Conservation (phyloP, 2,113 vertebrate species). For the Plectropomus leopardus region DNA sequence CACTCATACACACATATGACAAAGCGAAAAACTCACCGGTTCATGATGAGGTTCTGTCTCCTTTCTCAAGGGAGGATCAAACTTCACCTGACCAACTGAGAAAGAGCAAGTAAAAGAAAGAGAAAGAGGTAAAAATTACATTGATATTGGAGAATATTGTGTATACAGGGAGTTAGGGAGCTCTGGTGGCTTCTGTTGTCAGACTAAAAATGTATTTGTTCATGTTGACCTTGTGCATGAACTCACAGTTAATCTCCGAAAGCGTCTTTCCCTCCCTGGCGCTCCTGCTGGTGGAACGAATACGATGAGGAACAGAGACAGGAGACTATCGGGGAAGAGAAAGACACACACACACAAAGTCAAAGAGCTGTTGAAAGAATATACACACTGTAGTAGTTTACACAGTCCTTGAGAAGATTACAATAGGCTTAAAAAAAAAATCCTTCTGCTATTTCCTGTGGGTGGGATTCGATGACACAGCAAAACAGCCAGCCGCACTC, state of each 20-base stretch:
- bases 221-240: background rate
- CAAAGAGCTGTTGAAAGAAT: constrained; percentile 39
- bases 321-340: constrained; percentile 88
- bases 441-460: constrained; percentile 62
- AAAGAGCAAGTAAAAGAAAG: background rate
- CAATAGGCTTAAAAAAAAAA: constrained; percentile 22
- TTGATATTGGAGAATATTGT: background rate
- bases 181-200: background rate
- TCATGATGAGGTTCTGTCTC: constrained; percentile 98
- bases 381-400: constrained; percentile 1
- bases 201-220: background rate
- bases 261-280: constrained; percentile 96
- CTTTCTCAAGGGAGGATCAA: constrained; percentile 95
- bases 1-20: background rate
- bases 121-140: background rate
- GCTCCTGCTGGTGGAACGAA: constrained; percentile 95
- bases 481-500: constrained; percentile 57
- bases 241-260: constrained; percentile 99
- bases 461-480: constrained; percentile 61
- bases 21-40: constrained; percentile 87
- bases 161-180: background rate
- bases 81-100: constrained; percentile 92
- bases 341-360: constrained; percentile 35
- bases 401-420: constrained; percentile 20
- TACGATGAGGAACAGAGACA: constrained; percentile 94